These are phyloP conservation scores for Dendrocincla fuliginosa DNA, from an alignment of 2,797 vertebrate genomes.

Conservation along the genomic window DNA sequence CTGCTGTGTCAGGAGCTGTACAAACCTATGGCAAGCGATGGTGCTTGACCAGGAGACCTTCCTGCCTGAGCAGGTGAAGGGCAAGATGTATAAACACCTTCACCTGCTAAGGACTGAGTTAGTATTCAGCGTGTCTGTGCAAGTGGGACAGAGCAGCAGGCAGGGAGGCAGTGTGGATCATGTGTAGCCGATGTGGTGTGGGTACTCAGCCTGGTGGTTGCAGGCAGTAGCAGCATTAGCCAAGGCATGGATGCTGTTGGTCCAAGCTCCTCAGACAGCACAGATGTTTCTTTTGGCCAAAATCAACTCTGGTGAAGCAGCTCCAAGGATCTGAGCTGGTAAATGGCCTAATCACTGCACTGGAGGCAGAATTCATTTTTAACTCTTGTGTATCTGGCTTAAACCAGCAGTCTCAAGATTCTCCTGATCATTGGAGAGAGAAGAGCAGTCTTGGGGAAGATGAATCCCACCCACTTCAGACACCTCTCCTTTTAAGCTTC, in stretches of 20 bases:
- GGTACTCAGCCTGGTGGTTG: background rate
- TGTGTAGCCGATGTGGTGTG: accelerated
- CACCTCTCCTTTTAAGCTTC: background rate
- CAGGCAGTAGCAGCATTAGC: background rate
- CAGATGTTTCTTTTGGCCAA: background rate
- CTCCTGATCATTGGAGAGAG: background rate
- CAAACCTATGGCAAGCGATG: background rate
- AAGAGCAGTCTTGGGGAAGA: background rate
- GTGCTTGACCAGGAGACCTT: background rate
- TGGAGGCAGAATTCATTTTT: background rate
- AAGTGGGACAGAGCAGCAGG: background rate
- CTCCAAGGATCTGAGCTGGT: background rate
- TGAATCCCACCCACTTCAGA: background rate
- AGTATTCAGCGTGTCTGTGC: background rate
- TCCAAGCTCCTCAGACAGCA: background rate
- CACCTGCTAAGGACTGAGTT: background rate
- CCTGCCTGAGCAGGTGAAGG: background rate
- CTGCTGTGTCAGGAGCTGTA: accelerated
- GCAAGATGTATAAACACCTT: background rate
- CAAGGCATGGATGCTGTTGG: background rate
- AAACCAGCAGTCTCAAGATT: background rate
- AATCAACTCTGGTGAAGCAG: background rate
- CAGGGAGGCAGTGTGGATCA: background rate
- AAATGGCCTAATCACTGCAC: background rate
- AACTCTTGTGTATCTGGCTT: background rate